These are phyloP conservation scores for Epinotia demarniana DNA, from an alignment of 2,888 invertebrate species.

Conservation along the genomic window DNA sequence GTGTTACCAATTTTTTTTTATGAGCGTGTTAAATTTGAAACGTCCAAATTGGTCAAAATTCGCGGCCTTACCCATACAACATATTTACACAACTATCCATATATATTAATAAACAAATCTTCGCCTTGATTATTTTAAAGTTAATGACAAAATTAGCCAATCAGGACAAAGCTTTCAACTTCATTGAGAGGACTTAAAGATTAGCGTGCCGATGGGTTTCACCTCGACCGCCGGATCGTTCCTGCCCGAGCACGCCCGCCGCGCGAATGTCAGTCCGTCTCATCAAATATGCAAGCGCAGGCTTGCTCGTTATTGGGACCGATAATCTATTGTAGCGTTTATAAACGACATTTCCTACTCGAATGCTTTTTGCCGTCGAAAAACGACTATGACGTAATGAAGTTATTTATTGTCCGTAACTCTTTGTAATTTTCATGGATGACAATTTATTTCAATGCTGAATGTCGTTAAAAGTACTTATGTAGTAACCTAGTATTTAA, in stretches of 20 bases:
- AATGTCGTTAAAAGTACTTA: not conserved
- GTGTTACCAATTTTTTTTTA: too few species aligned
- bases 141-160: constrained; percentile 20
- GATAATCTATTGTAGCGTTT: constrained; percentile 13
- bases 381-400: too few species aligned
- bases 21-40: too few species aligned
- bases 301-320: constrained; percentile 25
- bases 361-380: not conserved
- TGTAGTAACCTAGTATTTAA: too few species aligned
- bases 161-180: not conserved
- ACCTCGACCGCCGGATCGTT: constrained; percentile 58
- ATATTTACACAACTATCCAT: too few species aligned
- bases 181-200: constrained; percentile 52
- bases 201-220: constrained; percentile 58
- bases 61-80: too few species aligned
- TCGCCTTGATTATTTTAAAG: not conserved
- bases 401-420: too few species aligned
- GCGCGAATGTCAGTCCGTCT: constrained; percentile 56
- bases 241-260: constrained; percentile 52
- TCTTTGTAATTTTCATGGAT: too few species aligned
- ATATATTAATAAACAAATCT: not conserved
- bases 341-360: constrained; percentile 7
- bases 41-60: too few species aligned
- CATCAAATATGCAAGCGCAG: constrained; percentile 67
- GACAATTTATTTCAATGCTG: not conserved